phyloP scores from a whole-genome alignment of 2,113 vertebrate genomes.

The Aix galericulata region DNA sequence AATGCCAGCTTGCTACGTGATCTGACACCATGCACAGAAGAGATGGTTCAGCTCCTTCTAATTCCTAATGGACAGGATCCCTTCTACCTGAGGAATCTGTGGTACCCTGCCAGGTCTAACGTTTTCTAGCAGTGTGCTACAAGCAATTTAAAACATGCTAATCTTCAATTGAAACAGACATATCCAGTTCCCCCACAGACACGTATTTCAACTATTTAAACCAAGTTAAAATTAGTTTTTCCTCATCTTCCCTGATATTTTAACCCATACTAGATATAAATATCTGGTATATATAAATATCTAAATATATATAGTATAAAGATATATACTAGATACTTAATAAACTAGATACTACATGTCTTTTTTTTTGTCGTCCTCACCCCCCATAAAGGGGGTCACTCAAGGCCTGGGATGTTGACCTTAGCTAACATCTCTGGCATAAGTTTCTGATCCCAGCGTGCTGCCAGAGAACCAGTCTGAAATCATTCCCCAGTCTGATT shows the following conservation, averaged over 20 bases:
- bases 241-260: not conserved
- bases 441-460: not conserved
- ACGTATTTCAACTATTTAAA: not conserved
- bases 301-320: too few relatives aligned
- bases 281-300: too few relatives aligned
- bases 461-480: not conserved
- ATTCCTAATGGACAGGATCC: not conserved
- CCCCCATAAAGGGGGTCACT: not conserved
- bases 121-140: not conserved
- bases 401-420: not conserved
- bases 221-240: not conserved
- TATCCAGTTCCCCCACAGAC: not conserved
- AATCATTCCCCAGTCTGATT: not conserved
- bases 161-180: not conserved
- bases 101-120: not conserved
- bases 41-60: not conserved
- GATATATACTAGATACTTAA: too few relatives aligned
- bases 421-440: not conserved
- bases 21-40: not conserved
- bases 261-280: accelerated
- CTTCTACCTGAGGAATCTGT: not conserved
- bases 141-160: not conserved
- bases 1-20: not conserved
- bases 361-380: too few relatives aligned
- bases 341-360: too few relatives aligned